Percentiles rank a stretch among this genome's conserved stretches.
Conservation (phyloP, 2,888 invertebrate genomes). For the Pristionchus fissidentatus region DNA sequence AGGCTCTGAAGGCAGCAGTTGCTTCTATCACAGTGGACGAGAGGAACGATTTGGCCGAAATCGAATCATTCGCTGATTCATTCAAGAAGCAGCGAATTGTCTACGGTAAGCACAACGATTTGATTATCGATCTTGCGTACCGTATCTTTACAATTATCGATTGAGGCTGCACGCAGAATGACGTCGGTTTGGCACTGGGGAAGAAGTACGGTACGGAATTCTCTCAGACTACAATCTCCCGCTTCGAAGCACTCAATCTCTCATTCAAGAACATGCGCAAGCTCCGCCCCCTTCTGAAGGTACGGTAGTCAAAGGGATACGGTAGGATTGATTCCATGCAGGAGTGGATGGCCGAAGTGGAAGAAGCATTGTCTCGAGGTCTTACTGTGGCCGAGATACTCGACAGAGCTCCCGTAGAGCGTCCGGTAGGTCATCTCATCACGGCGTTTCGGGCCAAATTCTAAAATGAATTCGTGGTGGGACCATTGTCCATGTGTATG, state of each 20-base stretch:
- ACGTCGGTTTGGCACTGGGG: constrained; percentile 98
- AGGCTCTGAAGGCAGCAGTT: constrained; percentile 49
- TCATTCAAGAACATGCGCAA: constrained; percentile 99
- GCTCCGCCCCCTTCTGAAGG: constrained; percentile 90
- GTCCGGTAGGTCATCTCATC: not conserved
- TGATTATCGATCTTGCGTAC: constrained; percentile 25
- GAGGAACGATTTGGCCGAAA: constrained; percentile 87
- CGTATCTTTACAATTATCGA: not conserved
- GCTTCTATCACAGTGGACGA: constrained; percentile 54
- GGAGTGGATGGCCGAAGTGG: constrained; percentile 65
- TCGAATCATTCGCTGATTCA: constrained; percentile 97
- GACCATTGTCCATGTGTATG: no score
- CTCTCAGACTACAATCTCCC: constrained; percentile 96
- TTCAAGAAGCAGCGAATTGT: constrained; percentile 98
- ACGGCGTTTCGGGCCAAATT: no score
- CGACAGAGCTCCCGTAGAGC: constrained; percentile 51
- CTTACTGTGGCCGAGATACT: constrained; percentile 61
- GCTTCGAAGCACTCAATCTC: constrained; percentile 96
- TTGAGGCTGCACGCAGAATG: constrained; percentile 96
- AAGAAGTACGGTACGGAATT: constrained; percentile 87
- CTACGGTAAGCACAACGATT: no score
- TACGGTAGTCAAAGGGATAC: not conserved
- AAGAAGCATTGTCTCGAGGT: constrained; percentile 61
- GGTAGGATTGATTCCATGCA: constrained; percentile 9
- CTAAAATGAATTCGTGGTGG: no score